These are phyloP conservation scores for Oscarella lobularis DNA, from an alignment of 37 sponge, comb jelly and placozoan genomes.

Conservation along the genomic window DNA sequence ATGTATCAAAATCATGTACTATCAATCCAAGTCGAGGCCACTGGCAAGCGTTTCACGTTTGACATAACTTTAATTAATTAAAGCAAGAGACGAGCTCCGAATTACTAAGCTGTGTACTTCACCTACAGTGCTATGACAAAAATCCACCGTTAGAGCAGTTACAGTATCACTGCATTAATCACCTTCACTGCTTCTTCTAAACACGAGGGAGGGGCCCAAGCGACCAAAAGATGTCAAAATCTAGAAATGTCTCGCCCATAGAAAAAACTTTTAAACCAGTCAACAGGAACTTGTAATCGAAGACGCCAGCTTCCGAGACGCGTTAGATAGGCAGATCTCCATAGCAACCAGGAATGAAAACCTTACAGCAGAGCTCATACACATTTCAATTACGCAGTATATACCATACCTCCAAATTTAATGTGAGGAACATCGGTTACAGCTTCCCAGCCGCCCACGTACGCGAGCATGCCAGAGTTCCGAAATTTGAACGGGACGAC, in stretches of 20 bases:
- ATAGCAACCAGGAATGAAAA: constrained; percentile 67
- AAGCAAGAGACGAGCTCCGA: too few species aligned
- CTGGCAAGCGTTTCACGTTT: too few species aligned
- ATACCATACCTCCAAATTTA: constrained; percentile 76
- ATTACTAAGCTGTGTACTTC: too few species aligned
- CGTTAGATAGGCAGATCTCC: constrained; percentile 78
- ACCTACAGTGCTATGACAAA: too few species aligned
- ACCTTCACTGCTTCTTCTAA: too few species aligned
- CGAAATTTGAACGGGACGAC: constrained; percentile 40
- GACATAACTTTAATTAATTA: too few species aligned
- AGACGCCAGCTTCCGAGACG: constrained; percentile 81
- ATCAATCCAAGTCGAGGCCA: too few species aligned
- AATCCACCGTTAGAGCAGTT: too few species aligned
- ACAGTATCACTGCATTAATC: too few species aligned
- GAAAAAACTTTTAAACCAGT: constrained; percentile 77
- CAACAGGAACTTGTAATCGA: constrained; percentile 81
- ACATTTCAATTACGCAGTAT: not conserved
- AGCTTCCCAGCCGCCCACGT: constrained; percentile 69
- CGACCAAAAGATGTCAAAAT: too few species aligned
- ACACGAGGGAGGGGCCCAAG: too few species aligned
- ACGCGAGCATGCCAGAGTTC: constrained; percentile 71
- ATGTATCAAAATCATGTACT: too few species aligned
- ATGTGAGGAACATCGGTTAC: constrained; percentile 46
- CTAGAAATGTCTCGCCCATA: constrained; percentile 79
- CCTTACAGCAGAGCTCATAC: constrained; percentile 21